Evolutionary conservation across 2,797 vertebrate species (phyloP).

Genomic region (Oophaga sylvatica): DNA sequence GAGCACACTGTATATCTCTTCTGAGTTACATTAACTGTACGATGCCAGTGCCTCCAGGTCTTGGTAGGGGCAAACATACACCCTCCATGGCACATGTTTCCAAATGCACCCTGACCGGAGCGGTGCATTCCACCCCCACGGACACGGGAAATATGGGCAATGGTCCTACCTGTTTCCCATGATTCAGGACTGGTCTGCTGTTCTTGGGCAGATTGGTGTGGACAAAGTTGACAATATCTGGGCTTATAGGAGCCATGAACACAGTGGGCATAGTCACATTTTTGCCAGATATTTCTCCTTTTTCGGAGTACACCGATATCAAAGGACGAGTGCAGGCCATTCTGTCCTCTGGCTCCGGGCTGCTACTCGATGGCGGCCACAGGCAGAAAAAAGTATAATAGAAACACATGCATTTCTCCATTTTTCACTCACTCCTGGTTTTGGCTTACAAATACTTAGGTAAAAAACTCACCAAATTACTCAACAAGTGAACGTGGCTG

Average conservation of each 20-base stretch:
- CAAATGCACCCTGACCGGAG: slow-evolving; percentile 97
- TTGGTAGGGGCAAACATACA: slow-evolving; percentile 99
- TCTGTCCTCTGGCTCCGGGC: too few species aligned
- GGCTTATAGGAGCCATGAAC: slow-evolving; percentile 95
- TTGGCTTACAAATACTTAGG: too few species aligned
- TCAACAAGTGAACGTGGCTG: too few species aligned
- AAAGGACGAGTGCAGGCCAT: slow-evolving; percentile 93
- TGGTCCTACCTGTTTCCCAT: slow-evolving; percentile 97
- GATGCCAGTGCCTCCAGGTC: slow-evolving; percentile 98
- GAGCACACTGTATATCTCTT: slow-evolving; percentile 97
- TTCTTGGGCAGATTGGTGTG: slow-evolving; percentile 99
- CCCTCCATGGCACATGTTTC: slow-evolving; percentile 98
- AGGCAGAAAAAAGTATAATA: too few species aligned
- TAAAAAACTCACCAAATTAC: too few species aligned
- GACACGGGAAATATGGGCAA: slow-evolving; percentile 96
- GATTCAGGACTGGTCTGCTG: slow-evolving; percentile 94
- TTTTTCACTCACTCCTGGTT: too few species aligned
- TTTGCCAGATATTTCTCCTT: slow-evolving; percentile 92
- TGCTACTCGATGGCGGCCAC: too few species aligned
- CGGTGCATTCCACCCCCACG: slow-evolving; percentile 96
- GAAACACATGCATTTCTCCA: too few species aligned
- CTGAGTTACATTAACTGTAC: slow-evolving; percentile 90
- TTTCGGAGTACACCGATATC: slow-evolving; percentile 94
- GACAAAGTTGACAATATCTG: slow-evolving; percentile 97
- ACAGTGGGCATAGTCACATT: slow-evolving; percentile 94